phyloP scores from a whole-genome alignment of 37 sponge, comb jelly and placozoan species.

The Beroe ovata region DNA sequence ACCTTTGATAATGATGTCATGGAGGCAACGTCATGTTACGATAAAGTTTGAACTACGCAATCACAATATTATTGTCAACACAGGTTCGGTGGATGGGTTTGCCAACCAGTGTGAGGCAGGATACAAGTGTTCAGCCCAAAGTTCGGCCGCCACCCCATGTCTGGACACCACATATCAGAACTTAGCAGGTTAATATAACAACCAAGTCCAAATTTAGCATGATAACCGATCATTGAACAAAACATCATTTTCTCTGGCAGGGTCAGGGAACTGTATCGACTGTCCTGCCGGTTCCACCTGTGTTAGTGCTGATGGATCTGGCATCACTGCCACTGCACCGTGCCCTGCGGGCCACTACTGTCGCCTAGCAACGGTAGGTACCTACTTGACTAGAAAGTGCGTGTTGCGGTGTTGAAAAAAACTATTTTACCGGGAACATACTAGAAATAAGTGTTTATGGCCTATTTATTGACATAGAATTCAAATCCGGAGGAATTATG shows the following conservation, averaged over 20 bases:
- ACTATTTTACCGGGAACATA: no score
- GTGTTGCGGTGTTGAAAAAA: no score
- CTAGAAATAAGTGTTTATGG: no score
- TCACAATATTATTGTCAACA: no score
- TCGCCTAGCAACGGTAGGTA: background rate
- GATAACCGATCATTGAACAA: no score
- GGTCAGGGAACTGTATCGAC: conserved; percentile 5
- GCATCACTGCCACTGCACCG: background rate
- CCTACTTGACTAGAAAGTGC: no score
- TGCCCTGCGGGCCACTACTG: conserved; percentile 37
- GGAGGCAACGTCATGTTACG: no score
- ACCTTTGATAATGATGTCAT: no score
- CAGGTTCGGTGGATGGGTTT: background rate
- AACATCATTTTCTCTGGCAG: no score
- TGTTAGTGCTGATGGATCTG: background rate
- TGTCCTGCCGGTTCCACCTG: conserved; percentile 42
- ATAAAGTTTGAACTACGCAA: no score
- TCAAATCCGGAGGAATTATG: no score
- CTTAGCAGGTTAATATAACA: background rate
- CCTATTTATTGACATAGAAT: no score
- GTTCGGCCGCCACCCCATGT: background rate
- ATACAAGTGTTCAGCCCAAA: conserved; percentile 66
- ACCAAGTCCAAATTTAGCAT: background rate
- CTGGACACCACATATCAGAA: conserved; percentile 23
- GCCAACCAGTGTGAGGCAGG: conserved; percentile 63